These are phyloP conservation scores for Apamea sordens DNA, from an alignment of 2,888 invertebrate species.

Conservation along the genomic window DNA sequence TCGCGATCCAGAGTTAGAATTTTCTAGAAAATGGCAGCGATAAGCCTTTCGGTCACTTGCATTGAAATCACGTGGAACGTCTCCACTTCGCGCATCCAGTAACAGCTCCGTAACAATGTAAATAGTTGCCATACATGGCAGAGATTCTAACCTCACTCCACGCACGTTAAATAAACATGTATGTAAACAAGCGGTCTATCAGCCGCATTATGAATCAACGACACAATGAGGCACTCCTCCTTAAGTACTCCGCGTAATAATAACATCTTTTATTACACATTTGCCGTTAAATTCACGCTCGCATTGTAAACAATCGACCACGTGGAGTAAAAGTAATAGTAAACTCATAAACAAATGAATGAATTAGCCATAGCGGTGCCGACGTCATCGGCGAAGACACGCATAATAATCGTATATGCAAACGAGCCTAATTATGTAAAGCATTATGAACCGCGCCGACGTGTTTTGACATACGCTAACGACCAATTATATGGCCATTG, in stretches of 20 bases:
- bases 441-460: slow-evolving; percentile 82
- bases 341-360: slow-evolving; percentile 88
- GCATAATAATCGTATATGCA: slow-evolving; percentile 89
- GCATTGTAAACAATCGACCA: slow-evolving; percentile 85
- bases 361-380: slow-evolving; percentile 84
- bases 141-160: slow-evolving; percentile 51
- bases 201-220: slow-evolving; percentile 67
- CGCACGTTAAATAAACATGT: slow-evolving; percentile 63
- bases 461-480: slow-evolving; percentile 88
- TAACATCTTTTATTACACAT: slow-evolving; percentile 83
- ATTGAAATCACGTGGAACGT: slow-evolving; percentile 28
- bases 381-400: slow-evolving; percentile 86
- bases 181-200: slow-evolving; percentile 67
- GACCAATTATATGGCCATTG: slow-evolving; percentile 88
- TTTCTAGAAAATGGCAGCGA: background rate
- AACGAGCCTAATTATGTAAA: slow-evolving; percentile 89
- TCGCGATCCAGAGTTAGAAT: background rate
- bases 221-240: slow-evolving; percentile 66
- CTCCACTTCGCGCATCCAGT: slow-evolving; percentile 39
- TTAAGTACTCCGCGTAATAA: slow-evolving; percentile 74
- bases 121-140: slow-evolving; percentile 51
- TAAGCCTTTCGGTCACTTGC: slow-evolving; percentile 5
- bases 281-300: slow-evolving; percentile 80
- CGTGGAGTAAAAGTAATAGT: slow-evolving; percentile 87
- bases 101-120: slow-evolving; percentile 48